phyloP scores from a whole-genome alignment of 2,888 invertebrate genomes.

The Macrosiphum euphorbiae region DNA sequence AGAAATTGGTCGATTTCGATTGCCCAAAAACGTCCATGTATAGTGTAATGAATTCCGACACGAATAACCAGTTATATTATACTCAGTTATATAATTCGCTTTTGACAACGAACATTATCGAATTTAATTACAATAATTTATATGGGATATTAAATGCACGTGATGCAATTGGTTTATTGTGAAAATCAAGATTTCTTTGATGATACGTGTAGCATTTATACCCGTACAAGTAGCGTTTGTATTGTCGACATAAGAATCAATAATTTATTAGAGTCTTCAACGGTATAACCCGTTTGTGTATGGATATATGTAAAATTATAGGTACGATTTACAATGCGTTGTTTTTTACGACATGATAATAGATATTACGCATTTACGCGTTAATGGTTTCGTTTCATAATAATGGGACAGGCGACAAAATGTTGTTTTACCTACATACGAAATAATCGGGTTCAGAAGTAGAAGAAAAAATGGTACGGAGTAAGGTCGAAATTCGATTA shows the following conservation, averaged over 20 bases:
- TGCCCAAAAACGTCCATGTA: background rate
- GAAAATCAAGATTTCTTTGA: slow-evolving; percentile 14
- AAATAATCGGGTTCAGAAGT: background rate
- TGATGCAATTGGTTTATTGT: background rate
- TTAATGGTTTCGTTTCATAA: background rate
- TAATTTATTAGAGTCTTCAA: background rate
- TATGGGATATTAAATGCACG: too few species aligned
- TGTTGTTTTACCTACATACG: background rate
- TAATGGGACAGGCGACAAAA: background rate
- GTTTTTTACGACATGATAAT: background rate
- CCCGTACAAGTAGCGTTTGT: background rate
- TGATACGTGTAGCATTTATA: background rate
- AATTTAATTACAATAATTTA: background rate
- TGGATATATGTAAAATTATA: background rate
- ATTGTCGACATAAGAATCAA: background rate
- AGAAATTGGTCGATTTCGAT: background rate
- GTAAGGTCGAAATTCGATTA: background rate
- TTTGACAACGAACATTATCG: background rate
- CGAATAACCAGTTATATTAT: slow-evolving; percentile 36
- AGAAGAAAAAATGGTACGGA: background rate
- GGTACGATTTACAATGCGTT: background rate
- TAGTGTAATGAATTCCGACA: background rate
- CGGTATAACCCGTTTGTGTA: background rate
- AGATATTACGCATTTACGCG: background rate
- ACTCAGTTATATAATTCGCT: background rate